Conservation (phyloP, 30 jellyfish, hydroid and myxozoan species). For the Hydractinia echinata region DNA sequence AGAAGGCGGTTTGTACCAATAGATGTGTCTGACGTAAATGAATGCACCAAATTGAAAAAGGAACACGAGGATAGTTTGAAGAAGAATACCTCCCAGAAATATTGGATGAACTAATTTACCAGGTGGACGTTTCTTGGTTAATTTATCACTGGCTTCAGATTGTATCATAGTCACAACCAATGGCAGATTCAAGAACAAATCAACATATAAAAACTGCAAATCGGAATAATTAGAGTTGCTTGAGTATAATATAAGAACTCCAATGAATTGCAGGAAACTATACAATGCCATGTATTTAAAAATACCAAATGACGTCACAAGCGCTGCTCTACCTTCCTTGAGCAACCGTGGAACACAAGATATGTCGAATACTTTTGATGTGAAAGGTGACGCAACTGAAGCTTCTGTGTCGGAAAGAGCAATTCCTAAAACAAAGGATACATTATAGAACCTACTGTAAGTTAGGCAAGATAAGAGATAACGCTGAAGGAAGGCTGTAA, state of each 20-base stretch:
- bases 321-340: constrained; percentile 56
- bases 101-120: constrained; percentile 44
- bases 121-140: constrained; percentile 40
- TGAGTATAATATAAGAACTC: constrained; percentile 27
- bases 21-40: not conserved
- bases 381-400: constrained; percentile 62
- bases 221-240: constrained; percentile 38
- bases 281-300: constrained; percentile 51
- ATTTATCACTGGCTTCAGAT: constrained; percentile 19
- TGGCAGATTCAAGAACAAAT: constrained; percentile 25
- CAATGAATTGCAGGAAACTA: constrained; percentile 43
- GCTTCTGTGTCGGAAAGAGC: constrained; percentile 58
- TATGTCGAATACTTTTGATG: constrained; percentile 44
- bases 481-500: no score
- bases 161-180: constrained; percentile 28
- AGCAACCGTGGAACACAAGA: constrained; percentile 48
- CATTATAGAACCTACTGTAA: not conserved
- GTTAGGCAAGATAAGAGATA: not conserved
- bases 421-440: constrained; percentile 23
- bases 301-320: constrained; percentile 42
- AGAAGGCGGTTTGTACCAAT: constrained; percentile 47
- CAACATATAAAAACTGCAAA: constrained; percentile 14
- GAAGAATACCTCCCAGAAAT: constrained; percentile 20
- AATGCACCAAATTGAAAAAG: constrained; percentile 10
- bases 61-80: constrained; percentile 16